Conservation (phyloP, 2,113 vertebrate species). For the Hippoglossus stenolepis region DNA sequence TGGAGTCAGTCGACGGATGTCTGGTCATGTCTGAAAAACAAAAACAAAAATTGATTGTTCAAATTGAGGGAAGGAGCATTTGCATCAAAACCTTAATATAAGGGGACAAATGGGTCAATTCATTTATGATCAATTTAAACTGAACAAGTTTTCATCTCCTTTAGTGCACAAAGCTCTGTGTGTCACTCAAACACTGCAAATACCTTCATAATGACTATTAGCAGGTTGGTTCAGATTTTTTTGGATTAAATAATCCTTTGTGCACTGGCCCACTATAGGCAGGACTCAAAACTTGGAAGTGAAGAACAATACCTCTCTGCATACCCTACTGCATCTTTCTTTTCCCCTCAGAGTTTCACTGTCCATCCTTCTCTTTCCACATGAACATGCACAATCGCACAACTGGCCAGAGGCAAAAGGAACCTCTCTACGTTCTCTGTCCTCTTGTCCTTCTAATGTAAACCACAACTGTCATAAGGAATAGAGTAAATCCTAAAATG, state of each 20-base stretch:
- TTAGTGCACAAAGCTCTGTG: conserved; percentile 7
- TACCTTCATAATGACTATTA: conserved; percentile 2
- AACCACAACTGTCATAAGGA: conserved; percentile 35
- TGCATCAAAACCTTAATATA: neutral
- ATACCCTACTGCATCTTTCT: neutral
- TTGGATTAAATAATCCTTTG: neutral
- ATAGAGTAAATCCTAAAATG: conserved; percentile 22
- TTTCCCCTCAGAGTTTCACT: neutral
- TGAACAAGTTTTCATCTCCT: neutral
- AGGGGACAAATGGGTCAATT: neutral
- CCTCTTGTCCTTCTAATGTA: conserved; percentile 26
- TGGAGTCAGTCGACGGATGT: conserved; percentile 82
- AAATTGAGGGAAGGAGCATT: neutral
- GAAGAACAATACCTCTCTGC: neutral
- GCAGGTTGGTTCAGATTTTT: neutral
- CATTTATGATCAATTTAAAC: too few relatives aligned
- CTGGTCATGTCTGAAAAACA: conserved; percentile 81
- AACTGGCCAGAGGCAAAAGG: conserved; percentile 33
- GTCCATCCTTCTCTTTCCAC: neutral
- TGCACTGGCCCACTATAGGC: neutral
- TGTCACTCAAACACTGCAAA: conserved; percentile 11
- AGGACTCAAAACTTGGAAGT: conserved; percentile 2
- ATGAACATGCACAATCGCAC: conserved; percentile 33
- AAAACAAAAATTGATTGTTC: neutral
- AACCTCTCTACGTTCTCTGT: neutral